Evolutionary conservation across 2,888 invertebrate species (phyloP).

Genomic region (Heliconius cydno): DNA sequence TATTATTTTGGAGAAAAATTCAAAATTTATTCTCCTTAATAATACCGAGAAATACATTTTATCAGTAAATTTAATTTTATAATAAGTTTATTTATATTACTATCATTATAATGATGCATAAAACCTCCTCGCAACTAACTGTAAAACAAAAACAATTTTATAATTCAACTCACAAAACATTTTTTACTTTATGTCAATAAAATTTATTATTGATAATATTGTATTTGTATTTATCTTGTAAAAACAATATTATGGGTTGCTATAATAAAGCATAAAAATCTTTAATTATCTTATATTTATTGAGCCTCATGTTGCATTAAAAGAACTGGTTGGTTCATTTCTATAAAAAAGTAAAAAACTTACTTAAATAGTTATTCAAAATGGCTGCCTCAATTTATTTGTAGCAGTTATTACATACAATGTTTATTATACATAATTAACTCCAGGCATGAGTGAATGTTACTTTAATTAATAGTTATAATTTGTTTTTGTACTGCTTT

Average conservation of each 20-base stretch:
- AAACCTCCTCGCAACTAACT: conserved; percentile 11
- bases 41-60: conserved; percentile 18
- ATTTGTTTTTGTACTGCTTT: conserved; percentile 26
- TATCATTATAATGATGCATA: conserved; percentile 16
- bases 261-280: conserved; percentile 8
- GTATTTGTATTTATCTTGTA: conserved; percentile 2
- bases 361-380: conserved; percentile 32
- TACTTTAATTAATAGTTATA: conserved; percentile 30
- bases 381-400: conserved; percentile 36
- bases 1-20: conserved; percentile 7
- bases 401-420: conserved; percentile 30
- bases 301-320: conserved; percentile 12
- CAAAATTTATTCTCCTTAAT: conserved; percentile 6
- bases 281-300: conserved; percentile 22
- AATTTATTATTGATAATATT: conserved; percentile 16
- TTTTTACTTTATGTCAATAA: conserved; percentile 18
- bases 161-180: background rate
- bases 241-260: conserved; percentile 14
- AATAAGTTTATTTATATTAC: conserved; percentile 13
- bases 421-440: conserved; percentile 30
- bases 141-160: conserved; percentile 21
- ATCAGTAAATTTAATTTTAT: conserved; percentile 3
- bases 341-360: conserved; percentile 28
- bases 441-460: conserved; percentile 27
- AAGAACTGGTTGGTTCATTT: conserved; percentile 16